phyloP scores from a whole-genome alignment of 2,888 invertebrate species.

The Caenorhabditis zanzibari region DNA sequence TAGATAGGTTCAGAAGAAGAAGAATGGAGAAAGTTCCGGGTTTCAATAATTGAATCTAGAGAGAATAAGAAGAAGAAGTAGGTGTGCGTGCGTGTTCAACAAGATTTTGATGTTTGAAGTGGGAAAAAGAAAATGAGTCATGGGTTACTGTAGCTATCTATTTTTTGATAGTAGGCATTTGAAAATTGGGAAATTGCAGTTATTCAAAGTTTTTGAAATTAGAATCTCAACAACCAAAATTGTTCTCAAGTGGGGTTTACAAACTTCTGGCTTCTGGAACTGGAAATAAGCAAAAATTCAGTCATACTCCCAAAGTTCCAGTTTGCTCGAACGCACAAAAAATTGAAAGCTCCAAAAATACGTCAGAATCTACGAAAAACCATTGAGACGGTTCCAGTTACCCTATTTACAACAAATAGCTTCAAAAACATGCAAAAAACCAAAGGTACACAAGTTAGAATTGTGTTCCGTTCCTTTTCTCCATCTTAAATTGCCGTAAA shows the following conservation, averaged over 20 bases:
- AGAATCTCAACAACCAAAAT: too few species aligned
- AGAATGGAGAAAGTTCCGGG: constrained; percentile 8
- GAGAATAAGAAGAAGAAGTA: constrained; percentile 15
- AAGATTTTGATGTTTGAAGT: not conserved
- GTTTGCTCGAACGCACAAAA: not conserved
- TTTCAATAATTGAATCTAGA: constrained; percentile 8
- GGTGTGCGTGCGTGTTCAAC: constrained; percentile 6
- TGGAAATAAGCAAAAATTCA: too few species aligned
- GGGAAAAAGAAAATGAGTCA: constrained; percentile 3
- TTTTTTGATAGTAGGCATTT: not conserved
- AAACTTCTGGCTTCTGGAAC: too few species aligned
- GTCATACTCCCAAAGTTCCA: too few species aligned
- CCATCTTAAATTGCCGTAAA: not conserved
- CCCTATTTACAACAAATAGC: too few species aligned
- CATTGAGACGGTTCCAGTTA: not conserved
- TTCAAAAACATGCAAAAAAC: constrained; percentile 22
- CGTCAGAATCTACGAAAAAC: not conserved
- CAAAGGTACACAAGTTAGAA: constrained; percentile 16
- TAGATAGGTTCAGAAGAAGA: constrained; percentile 2
- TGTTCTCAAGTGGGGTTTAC: too few species aligned
- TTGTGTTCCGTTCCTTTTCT: not conserved
- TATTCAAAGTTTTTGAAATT: too few species aligned
- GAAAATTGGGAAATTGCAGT: too few species aligned
- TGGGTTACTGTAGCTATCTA: not conserved
- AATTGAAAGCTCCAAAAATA: not conserved